Evolutionary conservation across 2,888 invertebrate genomes (phyloP), one percentile per base, ranked within the genome.

Genomic region (Zeuzera pyrina): DNA sequence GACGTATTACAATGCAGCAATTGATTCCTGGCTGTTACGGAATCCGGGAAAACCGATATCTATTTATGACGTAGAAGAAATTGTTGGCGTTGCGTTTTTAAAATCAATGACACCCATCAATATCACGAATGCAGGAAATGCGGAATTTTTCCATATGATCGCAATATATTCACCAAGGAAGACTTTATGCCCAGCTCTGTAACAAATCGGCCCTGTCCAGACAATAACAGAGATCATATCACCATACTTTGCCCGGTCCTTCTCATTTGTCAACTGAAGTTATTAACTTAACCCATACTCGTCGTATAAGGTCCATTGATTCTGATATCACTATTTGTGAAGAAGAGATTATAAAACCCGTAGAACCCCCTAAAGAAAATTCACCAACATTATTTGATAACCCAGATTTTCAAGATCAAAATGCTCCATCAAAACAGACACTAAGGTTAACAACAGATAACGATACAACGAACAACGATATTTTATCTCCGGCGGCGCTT

Each of bases 41-140:
- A 39, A 72, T 41, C 66, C 61, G 25, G 63, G 66, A 11, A 46
- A 52, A 41, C 38, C 53, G 24, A 42, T 61, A 21, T 52, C 57
- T 15, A 65, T 70, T 15, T 62, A 65, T 42, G 50, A 65, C 29
- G 39, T 60, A 25, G 51, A 52, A 12, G 49, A 44, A 29, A 35
- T 38, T 29, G 34, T 46, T 14, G 43, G 41, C 19, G 30, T 31
- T 14, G 51, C 57, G 11, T 47, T 45, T 24, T 37, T 44, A 28
- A 31, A 42, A 16, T 41, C 47, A 13, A 41, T 47, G 28, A 51
- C 43, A 10, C 68, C 71, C 10, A 38, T 57, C 50, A 38, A 68
- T 49, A 51, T 70, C 54, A 38, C 25, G 33, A 43, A 24, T 52
- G 32, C 36, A 35, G 15, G 12, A 32, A 36, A 27, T 33, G 27